phyloP scores from a whole-genome alignment of 2,888 invertebrate species.

The Suillia variegata region DNA sequence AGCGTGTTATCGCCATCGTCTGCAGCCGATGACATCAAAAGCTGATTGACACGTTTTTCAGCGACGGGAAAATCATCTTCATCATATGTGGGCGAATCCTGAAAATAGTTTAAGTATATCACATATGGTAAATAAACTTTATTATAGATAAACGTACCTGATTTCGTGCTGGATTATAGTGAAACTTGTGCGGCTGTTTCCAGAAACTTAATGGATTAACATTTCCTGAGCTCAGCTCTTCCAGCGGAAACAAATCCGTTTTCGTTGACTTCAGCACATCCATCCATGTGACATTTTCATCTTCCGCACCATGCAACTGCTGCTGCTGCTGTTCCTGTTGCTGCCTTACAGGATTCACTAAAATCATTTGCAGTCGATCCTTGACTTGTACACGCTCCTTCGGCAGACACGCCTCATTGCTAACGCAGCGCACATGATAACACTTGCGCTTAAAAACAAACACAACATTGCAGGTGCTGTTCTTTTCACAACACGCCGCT shows the following conservation, averaged over 20 bases:
- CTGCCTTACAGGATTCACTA: slow-evolving; percentile 75
- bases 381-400: slow-evolving; percentile 67
- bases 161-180: slow-evolving; percentile 36
- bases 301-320: slow-evolving; percentile 14
- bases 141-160: too few species aligned
- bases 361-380: slow-evolving; percentile 74
- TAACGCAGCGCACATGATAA: slow-evolving; percentile 76
- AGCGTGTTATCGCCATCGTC: slow-evolving; percentile 59
- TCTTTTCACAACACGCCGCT: slow-evolving; percentile 64
- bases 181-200: slow-evolving; percentile 46
- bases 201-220: slow-evolving; percentile 50
- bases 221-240: slow-evolving; percentile 29
- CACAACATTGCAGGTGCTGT: slow-evolving; percentile 73
- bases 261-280: slow-evolving; percentile 50
- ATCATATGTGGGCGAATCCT: slow-evolving; percentile 46
- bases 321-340: slow-evolving; percentile 50
- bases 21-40: slow-evolving; percentile 41
- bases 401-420: slow-evolving; percentile 75
- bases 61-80: slow-evolving; percentile 53
- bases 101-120: too few species aligned
- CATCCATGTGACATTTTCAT: slow-evolving; percentile 44
- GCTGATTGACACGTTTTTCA: slow-evolving; percentile 54
- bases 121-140: not conserved
- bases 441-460: slow-evolving; percentile 78
- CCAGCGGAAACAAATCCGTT: slow-evolving; percentile 42